Conservation (phyloP, 2,888 invertebrate genomes). For the Agrenia bidenticulata region DNA sequence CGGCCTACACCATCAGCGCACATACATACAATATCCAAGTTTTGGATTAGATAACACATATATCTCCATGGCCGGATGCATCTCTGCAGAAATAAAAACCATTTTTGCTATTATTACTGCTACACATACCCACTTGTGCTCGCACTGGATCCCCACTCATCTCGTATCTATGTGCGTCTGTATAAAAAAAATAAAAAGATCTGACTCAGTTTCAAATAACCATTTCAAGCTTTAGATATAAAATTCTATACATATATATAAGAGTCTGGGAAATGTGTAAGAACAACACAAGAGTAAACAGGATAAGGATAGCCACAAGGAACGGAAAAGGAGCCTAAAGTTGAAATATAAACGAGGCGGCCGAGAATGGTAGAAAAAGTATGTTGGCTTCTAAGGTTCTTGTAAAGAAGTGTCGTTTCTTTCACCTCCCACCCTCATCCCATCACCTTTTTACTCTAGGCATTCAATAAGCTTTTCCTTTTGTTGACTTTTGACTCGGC, state of each 20-base stretch:
- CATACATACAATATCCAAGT: too few species aligned
- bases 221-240: background rate
- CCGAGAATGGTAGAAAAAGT: background rate
- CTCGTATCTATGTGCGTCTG: background rate
- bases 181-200: background rate
- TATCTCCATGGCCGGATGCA: conserved; percentile 5
- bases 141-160: background rate
- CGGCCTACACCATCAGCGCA: too few species aligned
- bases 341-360: conserved; percentile 4
- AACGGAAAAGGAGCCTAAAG: conserved; percentile 10
- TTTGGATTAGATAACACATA: background rate
- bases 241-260: background rate
- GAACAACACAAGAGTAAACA: background rate
- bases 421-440: conserved; percentile 36
- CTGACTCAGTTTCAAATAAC: background rate
- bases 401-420: conserved; percentile 37
- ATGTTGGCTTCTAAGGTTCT: background rate
- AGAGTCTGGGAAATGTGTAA: background rate
- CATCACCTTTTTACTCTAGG: conserved; percentile 39
- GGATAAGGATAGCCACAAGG: conserved; percentile 4
- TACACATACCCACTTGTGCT: background rate
- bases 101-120: background rate
- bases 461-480: conserved; percentile 28
- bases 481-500: conserved; percentile 40
- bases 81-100: conserved; percentile 11